A percentile compares a stretch with the other conserved stretches of the same genome.
These are phyloP conservation scores for Platanista minor DNA, from an alignment of 2,113 vertebrate genomes.

Conservation along the genomic window DNA sequence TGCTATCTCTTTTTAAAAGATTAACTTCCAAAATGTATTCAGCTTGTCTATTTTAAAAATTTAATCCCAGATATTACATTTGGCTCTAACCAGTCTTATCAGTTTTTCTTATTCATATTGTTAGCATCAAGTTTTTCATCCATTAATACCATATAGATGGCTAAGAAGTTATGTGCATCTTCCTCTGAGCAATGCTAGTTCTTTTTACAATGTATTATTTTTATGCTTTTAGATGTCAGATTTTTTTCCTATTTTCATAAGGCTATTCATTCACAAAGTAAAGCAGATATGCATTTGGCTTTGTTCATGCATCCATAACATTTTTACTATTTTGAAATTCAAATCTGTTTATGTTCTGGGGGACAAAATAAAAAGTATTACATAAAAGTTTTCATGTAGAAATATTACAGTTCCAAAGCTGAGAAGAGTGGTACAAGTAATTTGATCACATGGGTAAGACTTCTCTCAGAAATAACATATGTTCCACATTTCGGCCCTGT, in stretches of 20 bases:
- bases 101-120: background rate
- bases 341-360: background rate
- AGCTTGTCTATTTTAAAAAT: background rate
- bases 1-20: background rate
- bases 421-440: background rate
- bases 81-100: background rate
- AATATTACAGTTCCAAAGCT: background rate
- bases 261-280: background rate
- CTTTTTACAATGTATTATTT: background rate
- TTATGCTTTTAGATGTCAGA: background rate
- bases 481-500: background rate
- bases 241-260: background rate
- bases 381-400: background rate
- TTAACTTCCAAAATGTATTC: background rate
- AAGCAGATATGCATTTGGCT: background rate
- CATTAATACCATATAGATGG: background rate
- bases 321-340: slow-evolving; percentile 33
- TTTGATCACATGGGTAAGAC: background rate
- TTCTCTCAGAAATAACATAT: background rate
- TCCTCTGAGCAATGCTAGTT: background rate
- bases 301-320: background rate
- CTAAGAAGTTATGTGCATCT: background rate
- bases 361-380: background rate
- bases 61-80: background rate
- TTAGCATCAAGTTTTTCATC: background rate